Evolutionary conservation across 1,140 invertebrate species (phyloP), one percentile per base, ranked within the genome.

Genomic region (Conus ventricosus): DNA sequence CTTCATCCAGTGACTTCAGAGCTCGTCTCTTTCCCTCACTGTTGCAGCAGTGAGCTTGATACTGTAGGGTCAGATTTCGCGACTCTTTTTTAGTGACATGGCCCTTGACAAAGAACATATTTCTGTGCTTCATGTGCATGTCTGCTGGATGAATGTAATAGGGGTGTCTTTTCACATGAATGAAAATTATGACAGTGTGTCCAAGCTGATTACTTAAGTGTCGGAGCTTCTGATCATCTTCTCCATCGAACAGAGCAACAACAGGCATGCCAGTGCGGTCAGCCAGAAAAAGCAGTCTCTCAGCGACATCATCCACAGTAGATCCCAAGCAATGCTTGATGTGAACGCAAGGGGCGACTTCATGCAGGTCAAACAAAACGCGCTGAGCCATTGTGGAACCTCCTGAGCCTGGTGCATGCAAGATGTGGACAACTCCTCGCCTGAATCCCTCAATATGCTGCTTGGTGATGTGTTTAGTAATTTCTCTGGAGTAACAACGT

Each of bases 231-330:
- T 89, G 76, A 85, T 92, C 92, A 17, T 92, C 92, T 83, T 92
- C 92, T 8, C 91, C 91, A 55, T 92, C 92, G 57, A 92, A 71
- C 1, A 92, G 84, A 7, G 90, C 51, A 78, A 92, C 51, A 2
- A 92, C 89, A 3, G 91, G 88, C 76, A 88, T 60, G 17, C 87
- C 81, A 23, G 91, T 91, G 27, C 83, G 85, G 17, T 91, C 84
- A 86, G 85, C 71, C 10, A 91, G 85, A 51, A 86, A 89, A 54
- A 84, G 63, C 11, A 91, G 57, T 75, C 85, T 83, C 23, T 88
- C 71, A n/a, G 82, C 84, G 8, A 90, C 17, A 10, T 89, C 82
- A 54, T 90, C 87, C 60, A 91, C 27, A 17, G 85, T 57, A 23
- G 87, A 83, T 5, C 84, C 85, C 15, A 85, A 63, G 11, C 78